Base-by-base conservation (phyloP, 1,140 invertebrate species). In the Leptinotarsa defecta region DNA sequence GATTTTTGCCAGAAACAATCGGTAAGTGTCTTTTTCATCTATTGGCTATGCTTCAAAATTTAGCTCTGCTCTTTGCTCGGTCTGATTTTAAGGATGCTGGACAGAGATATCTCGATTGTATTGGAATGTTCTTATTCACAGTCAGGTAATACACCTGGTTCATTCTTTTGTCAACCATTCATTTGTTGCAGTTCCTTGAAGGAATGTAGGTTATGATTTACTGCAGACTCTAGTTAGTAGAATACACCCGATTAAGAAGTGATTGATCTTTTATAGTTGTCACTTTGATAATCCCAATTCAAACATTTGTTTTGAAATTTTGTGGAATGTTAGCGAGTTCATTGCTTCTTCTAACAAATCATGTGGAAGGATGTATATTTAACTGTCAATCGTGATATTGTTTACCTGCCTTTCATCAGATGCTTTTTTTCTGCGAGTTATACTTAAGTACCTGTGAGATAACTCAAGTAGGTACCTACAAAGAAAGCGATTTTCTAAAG, bases 1-100 rank as follows among this genome's bases (percentile, higher is more conserved):
- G 71, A 67, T 64, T 73, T 65, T 20, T 73, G 62, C 43, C 27
- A 65, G 64, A 67, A 73, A 48, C 34, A 61, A 43, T 64, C 52
- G 71, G 71, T 73, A 65, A 73, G 70, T 72, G 11, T 62, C 19
- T n/a, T 61, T 27, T 71, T 17, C 15, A 27, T 61, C 13, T 70
- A 71, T 52, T 48, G 5, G 34, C 20, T 48, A 4, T 22, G 19
- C 13, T 70, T 48, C 34, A 48, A 13, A 17, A 70, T 70, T 48
- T 20, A 48, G 48, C 15, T 17, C 2, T 68, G 43, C 13, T 70
- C 63, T 65, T 20, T 15, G 13, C 63, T 15, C 43, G 27, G 22
- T 13, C 48, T 20, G 68, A 48, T 70, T 70, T n/a, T 19, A 52
- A 48, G 68, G 68, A 70, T 70, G 68, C 68, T 70, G 43, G 22